Conservation (phyloP, 1,140 invertebrate species). For the Zophobas morio region DNA sequence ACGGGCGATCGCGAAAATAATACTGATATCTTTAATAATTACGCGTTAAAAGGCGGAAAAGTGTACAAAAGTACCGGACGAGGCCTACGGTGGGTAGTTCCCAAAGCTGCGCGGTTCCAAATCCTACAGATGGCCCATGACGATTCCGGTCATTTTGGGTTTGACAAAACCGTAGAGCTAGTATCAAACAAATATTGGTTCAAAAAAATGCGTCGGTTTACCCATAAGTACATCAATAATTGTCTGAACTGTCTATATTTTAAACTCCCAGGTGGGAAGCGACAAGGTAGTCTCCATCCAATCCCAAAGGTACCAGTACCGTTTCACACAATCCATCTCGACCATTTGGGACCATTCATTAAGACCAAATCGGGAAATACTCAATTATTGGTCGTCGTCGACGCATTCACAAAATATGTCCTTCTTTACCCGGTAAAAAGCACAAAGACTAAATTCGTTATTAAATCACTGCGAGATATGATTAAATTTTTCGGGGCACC, state of each 20-base stretch:
- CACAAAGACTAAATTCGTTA: no score
- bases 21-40: neutral
- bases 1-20: neutral
- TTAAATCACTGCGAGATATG: no score
- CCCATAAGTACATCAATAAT: constrained; percentile 57
- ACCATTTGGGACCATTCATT: no score
- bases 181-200: constrained; percentile 62
- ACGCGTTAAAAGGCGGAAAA: constrained; percentile 46
- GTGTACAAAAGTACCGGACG: constrained; percentile 55
- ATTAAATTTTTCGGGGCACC: no score
- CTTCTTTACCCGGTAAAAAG: no score
- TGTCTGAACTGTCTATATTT: constrained; percentile 62
- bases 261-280: constrained; percentile 60
- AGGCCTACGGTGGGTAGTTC: constrained; percentile 60
- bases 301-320: constrained; percentile 60
- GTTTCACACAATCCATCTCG: constrained; percentile 43
- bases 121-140: constrained; percentile 54
- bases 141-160: constrained; percentile 36
- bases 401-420: no score
- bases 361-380: no score
- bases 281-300: constrained; percentile 59
- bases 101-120: constrained; percentile 56
- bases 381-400: no score
- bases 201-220: constrained; percentile 59
- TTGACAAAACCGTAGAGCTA: constrained; percentile 59